phyloP scores from a whole-genome alignment of 1,140 invertebrate genomes.

The Anthonomus grandis region DNA sequence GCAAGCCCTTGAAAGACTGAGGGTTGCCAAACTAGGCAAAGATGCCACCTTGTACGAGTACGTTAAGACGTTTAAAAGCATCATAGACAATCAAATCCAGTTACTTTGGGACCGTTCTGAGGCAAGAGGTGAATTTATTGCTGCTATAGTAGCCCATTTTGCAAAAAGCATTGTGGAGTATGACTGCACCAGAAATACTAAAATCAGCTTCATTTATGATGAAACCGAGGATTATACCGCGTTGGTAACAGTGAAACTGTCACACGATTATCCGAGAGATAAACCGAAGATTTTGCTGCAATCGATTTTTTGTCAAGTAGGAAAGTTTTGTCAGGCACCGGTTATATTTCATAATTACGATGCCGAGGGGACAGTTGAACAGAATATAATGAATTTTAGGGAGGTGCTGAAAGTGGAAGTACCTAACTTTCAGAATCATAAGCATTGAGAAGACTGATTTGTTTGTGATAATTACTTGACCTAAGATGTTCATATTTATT shows the following conservation, averaged over 20 bases:
- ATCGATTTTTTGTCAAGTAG: conserved; percentile 40
- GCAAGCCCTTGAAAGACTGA: conserved; percentile 34
- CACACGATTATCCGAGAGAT: conserved; percentile 40
- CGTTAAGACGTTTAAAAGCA: conserved; percentile 32
- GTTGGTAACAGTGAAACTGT: conserved; percentile 39
- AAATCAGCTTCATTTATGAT: conserved; percentile 39
- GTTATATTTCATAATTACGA: conserved; percentile 37
- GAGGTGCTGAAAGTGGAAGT: conserved; percentile 19
- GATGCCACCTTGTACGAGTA: conserved; percentile 36
- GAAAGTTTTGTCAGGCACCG: conserved; percentile 29
- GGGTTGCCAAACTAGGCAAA: conserved; percentile 36
- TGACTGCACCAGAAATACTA: conserved; percentile 39
- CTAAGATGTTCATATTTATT: too few relatives aligned
- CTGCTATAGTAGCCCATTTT: conserved; percentile 35
- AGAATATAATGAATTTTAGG: conserved; percentile 27
- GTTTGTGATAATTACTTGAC: neutral
- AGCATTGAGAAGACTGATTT: conserved; percentile 14
- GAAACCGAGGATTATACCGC: conserved; percentile 37
- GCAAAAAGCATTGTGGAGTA: conserved; percentile 42
- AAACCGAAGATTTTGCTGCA: conserved; percentile 38
- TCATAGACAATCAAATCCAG: conserved; percentile 31
- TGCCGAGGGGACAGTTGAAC: conserved; percentile 24
- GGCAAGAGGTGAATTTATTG: conserved; percentile 41
- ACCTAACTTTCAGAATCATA: conserved; percentile 30
- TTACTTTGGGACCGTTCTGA: conserved; percentile 26